Conservation (phyloP, 2,888 invertebrate genomes). For the Nasonia oneida region DNA sequence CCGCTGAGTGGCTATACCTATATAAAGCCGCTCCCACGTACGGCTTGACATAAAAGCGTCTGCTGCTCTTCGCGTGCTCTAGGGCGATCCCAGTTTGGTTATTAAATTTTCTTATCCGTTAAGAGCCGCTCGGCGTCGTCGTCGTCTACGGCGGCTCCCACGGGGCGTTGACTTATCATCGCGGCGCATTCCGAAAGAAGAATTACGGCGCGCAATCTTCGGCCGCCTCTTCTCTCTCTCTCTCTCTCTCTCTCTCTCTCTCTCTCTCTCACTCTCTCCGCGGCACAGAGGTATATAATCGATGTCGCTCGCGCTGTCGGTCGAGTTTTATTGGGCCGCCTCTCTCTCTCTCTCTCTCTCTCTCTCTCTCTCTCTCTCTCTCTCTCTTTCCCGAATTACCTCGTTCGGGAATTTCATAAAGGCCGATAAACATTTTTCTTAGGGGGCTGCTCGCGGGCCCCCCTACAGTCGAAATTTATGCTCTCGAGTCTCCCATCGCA, state of each 20-base stretch:
- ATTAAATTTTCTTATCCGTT: constrained; percentile 56
- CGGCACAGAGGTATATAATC: constrained; percentile 12
- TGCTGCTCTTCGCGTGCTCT: neutral
- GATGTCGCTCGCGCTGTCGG: constrained; percentile 37
- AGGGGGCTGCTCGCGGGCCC: neutral
- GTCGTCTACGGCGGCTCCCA: neutral
- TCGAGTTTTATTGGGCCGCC: constrained; percentile 52
- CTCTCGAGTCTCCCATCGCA: neutral
- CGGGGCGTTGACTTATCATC: constrained; percentile 40
- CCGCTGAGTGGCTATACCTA: neutral
- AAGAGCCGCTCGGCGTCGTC: constrained; percentile 7
- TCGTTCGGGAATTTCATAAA: constrained; percentile 58
- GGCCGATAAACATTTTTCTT: constrained; percentile 46
- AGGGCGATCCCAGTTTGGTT: constrained; percentile 47
- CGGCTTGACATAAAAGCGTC: neutral
- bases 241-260: neutral
- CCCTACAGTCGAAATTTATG: constrained; percentile 33
- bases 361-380: neutral
- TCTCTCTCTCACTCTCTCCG: too few species aligned
- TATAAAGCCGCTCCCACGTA: neutral
- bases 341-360: neutral
- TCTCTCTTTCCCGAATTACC: constrained; percentile 42
- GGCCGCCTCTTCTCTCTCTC: neutral
- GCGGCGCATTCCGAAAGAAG: constrained; percentile 52
- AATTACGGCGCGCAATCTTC: constrained; percentile 57